Evolutionary conservation across 2,797 vertebrate species (phyloP).

Genomic region (Taenioides sp.): DNA sequence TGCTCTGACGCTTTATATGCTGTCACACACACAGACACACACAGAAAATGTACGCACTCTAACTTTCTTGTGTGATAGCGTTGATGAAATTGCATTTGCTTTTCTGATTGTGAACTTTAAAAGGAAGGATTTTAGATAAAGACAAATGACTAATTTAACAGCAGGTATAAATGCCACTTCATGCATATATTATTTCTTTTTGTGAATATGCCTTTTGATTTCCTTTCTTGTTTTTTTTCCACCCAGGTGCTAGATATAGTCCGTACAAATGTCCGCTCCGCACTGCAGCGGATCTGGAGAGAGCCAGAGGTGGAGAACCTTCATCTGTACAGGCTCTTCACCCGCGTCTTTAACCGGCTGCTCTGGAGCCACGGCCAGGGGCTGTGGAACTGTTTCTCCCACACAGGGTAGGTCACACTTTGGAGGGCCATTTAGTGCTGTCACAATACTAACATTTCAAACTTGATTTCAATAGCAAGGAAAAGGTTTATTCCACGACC

Average conservation of each 20-base stretch:
- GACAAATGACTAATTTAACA: conserved; percentile 21
- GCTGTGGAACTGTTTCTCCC: conserved; percentile 96
- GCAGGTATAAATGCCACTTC: conserved; percentile 36
- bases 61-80: conserved; percentile 13
- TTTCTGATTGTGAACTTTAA: conserved; percentile 36
- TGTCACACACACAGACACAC: conserved; percentile 20
- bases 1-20: conserved; percentile 44
- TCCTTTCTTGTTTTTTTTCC: conserved; percentile 27
- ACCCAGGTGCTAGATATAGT: conserved; percentile 94
- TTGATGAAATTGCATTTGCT: conserved; percentile 33
- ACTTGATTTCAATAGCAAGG: too few species aligned
- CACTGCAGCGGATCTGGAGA: conserved; percentile 91
- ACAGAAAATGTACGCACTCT: conserved; percentile 16
- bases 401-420: conserved; percentile 85
- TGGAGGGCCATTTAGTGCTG: background rate
- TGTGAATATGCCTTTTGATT: conserved; percentile 22
- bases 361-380: conserved; percentile 97
- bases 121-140: conserved; percentile 12
- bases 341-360: conserved; percentile 91
- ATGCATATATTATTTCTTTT: conserved; percentile 31
- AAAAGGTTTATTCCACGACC: too few species aligned
- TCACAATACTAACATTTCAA: too few species aligned
- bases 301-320: conserved; percentile 90
- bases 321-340: conserved; percentile 90
- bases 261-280: conserved; percentile 84